Evolutionary conservation across 1,140 invertebrate genomes (phyloP), one percentile per base, ranked within the genome.

Genomic region (Tetramorium parvispinum): DNA sequence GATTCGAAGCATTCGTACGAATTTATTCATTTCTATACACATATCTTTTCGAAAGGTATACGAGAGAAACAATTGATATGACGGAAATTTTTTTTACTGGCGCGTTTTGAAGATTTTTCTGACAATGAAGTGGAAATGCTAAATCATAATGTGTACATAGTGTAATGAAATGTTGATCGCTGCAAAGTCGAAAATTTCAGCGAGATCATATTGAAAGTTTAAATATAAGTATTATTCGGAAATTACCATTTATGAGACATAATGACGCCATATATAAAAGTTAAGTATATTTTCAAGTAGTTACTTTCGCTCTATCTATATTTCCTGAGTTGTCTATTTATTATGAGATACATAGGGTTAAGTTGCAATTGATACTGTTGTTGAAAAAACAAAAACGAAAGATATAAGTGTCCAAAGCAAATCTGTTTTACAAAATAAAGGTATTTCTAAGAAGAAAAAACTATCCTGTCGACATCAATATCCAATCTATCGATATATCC

Each of bases 391-490:
- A 57, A 81, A 46, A 75, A 83, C 53, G 37, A 82, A 89, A 43
- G 24, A 87, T 46, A 37, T 57, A 88, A 85, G 51, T 61, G 18
- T 70, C 83, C 37, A 82, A 85, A 61, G 63, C 46, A 77, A 71
- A 85, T 16, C 77, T 92, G 71, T 90, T 93, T 92, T 92, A 63
- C 70, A 89, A 87, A 91, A 91, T 92, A 92, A 92, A 92, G 88
- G 87, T 92, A 92, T 93, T 91, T 92, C 90, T 92, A 89, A 89
- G 55, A 87, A 87, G 83, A 57, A 51, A 73, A 53, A 16, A 16
- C 24, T 5, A 57, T 13, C 43, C 49, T 53, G 24, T 73, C 32
- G 37, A 13, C 2, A 71, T 71, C 2, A 32, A 2, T 4, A 13
- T 73, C 51, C 10, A 37, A 86, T 53, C 53, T 27, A 18, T 37